Evolutionary conservation across 2,113 vertebrate species (phyloP).

Genomic region (Synodontis membranacea): DNA sequence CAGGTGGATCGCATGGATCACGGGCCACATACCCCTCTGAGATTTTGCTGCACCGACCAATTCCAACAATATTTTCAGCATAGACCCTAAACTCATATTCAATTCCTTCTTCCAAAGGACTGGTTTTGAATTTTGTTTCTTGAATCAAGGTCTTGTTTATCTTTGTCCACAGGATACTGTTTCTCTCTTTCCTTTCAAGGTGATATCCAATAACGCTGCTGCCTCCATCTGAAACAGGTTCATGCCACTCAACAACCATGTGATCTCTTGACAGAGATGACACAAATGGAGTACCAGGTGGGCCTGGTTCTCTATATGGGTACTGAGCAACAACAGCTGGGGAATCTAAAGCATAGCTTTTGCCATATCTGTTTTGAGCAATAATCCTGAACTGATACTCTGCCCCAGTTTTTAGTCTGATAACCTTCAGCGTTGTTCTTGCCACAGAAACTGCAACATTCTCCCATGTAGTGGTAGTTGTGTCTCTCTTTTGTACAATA

Average conservation of each 20-base stretch:
- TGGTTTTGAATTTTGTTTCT: conserved; percentile 86
- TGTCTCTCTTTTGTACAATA: conserved; percentile 94
- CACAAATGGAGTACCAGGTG: conserved; percentile 93
- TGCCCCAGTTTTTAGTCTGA: conserved; percentile 89
- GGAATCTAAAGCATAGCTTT: conserved; percentile 93
- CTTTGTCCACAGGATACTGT: conserved; percentile 96
- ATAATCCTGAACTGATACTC: conserved; percentile 99
- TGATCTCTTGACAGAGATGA: conserved; percentile 85
- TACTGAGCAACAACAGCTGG: conserved; percentile 86
- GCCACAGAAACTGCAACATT: conserved; percentile 86
- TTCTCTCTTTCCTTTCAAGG: conserved; percentile 95
- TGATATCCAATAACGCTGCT: conserved; percentile 91
- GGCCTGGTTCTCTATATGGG: conserved; percentile 94
- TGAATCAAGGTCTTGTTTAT: conserved; percentile 92
- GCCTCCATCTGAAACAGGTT: conserved; percentile 92
- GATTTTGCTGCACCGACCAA: conserved; percentile 92
- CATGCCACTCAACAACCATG: conserved; percentile 94
- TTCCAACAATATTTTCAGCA: conserved; percentile 96
- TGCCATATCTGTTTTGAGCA: conserved; percentile 95
- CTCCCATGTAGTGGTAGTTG: conserved; percentile 89
- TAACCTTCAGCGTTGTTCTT: conserved; percentile 89
- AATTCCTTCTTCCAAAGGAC: conserved; percentile 90
- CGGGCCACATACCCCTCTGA: conserved; percentile 94
- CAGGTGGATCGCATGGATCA: conserved; percentile 94
- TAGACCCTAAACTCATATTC: conserved; percentile 96